phyloP scores from a whole-genome alignment of 1,140 invertebrate species.

The Drosophila sp. region DNA sequence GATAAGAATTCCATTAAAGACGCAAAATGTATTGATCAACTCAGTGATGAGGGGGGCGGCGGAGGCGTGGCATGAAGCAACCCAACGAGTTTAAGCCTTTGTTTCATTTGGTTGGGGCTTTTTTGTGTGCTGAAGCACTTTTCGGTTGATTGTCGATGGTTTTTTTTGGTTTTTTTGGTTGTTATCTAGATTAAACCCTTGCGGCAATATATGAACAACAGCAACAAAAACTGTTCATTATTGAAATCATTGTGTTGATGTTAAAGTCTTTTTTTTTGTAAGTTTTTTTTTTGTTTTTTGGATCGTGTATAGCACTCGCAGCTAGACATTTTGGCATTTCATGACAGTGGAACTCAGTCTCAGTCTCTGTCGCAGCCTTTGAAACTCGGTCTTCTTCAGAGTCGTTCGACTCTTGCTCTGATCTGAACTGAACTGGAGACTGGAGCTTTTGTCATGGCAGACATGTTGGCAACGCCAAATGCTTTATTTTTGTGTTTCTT shows the following conservation, averaged over 20 bases:
- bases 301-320: conserved; percentile 65
- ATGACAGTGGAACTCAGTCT: conserved; percentile 60
- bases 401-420: conserved; percentile 9
- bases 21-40: conserved; percentile 72
- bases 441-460: conserved; percentile 76
- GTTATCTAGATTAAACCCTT: conserved; percentile 77
- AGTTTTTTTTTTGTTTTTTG: conserved; percentile 27
- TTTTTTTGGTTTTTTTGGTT: conserved; percentile 40
- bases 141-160: conserved; percentile 62
- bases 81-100: conserved; percentile 57
- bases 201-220: conserved; percentile 46
- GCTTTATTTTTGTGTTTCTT: conserved; percentile 55
- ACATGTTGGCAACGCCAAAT: conserved; percentile 79
- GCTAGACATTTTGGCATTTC: conserved; percentile 81
- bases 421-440: conserved; percentile 7
- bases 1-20: conserved; percentile 82
- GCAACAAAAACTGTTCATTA: conserved; percentile 64
- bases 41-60: conserved; percentile 26
- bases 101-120: conserved; percentile 34
- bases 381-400: conserved; percentile 30
- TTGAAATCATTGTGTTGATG: conserved; percentile 75
- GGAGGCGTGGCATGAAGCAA: conserved; percentile 54
- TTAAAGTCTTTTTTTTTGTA: conserved; percentile 22
- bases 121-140: conserved; percentile 55
- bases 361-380: conserved; percentile 35